A percentile compares a stretch with the other conserved stretches of the same genome.
Conservation (phyloP, 2,797 vertebrate species). For the Dipus sagitta region DNA sequence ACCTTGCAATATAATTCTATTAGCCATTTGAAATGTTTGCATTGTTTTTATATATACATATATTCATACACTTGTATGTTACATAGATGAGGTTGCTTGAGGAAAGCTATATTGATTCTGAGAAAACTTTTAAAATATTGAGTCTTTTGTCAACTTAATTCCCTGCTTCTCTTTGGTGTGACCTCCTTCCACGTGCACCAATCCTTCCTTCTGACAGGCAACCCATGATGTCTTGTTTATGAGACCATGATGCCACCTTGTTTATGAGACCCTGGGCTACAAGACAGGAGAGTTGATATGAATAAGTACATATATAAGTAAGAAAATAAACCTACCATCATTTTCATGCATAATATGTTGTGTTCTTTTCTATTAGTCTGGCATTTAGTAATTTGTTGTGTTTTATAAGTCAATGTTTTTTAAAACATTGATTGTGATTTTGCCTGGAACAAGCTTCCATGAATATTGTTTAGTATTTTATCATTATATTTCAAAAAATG, state of each 20-base stretch:
- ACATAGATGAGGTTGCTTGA: not conserved
- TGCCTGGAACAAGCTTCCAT: not conserved
- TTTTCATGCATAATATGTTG: not conserved
- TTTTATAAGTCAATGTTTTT: no score
- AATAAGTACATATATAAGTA: not conserved
- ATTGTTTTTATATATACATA: no score
- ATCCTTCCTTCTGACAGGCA: not conserved
- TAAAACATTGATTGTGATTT: constrained; percentile 3
- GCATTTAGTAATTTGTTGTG: not conserved
- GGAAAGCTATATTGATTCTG: not conserved
- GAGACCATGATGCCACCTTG: not conserved
- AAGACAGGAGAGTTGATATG: not conserved
- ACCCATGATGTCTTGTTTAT: not conserved
- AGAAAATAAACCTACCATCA: not conserved
- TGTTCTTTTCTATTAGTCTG: constrained; percentile 19
- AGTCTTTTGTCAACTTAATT: not conserved
- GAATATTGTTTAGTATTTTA: not conserved
- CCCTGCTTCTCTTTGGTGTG: not conserved
- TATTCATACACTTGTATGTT: not conserved
- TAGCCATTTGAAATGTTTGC: not conserved
- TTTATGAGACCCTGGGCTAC: not conserved
- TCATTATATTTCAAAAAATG: not conserved
- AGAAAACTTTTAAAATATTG: not conserved
- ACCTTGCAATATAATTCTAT: not conserved
- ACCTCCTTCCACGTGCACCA: not conserved